A percentile compares a stretch with the other conserved stretches of the same genome.
Conservation (phyloP, 2,888 invertebrate genomes). For the Apocheima hispidaria region DNA sequence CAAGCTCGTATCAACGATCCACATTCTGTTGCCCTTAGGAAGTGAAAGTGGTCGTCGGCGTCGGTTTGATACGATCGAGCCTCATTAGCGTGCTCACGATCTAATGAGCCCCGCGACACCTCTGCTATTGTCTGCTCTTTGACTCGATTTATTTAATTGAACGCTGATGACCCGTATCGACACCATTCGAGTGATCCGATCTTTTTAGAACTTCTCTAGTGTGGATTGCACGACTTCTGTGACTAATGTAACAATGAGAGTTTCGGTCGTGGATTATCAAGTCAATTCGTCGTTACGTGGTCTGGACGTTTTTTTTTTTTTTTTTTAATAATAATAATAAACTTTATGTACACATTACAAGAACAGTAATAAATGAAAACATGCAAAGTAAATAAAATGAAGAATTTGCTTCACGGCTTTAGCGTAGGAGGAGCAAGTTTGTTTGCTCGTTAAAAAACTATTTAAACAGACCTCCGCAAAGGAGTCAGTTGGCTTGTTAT, state of each 20-base stretch:
- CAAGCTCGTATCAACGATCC: slow-evolving; percentile 40
- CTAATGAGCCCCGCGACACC: slow-evolving; percentile 74
- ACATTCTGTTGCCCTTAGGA: slow-evolving; percentile 62
- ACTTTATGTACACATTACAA: slow-evolving; percentile 3
- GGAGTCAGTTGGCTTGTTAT: slow-evolving; percentile 10
- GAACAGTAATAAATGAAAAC: slow-evolving; percentile 15
- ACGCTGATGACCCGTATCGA: slow-evolving; percentile 50
- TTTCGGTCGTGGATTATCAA: background rate
- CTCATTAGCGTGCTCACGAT: slow-evolving; percentile 77
- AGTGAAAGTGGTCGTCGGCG: slow-evolving; percentile 71
- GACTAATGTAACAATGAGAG: background rate
- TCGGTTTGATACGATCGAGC: slow-evolving; percentile 66
- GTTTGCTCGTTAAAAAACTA: slow-evolving; percentile 17
- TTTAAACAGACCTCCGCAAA: slow-evolving; percentile 25
- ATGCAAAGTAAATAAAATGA: slow-evolving; percentile 19
- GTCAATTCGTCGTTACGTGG: background rate
- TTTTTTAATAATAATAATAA: background rate
- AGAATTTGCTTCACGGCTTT: slow-evolving; percentile 23
- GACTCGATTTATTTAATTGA: slow-evolving; percentile 57
- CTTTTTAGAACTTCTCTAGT: slow-evolving; percentile 33
- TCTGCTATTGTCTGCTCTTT: slow-evolving; percentile 60
- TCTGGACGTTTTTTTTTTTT: too few relatives aligned
- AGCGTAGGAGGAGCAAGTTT: slow-evolving; percentile 24
- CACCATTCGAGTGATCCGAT: slow-evolving; percentile 32
- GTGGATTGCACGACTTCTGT: slow-evolving; percentile 6